A percentile compares a stretch with the other conserved stretches of the same genome.
phyloP scores from a whole-genome alignment of 1,140 invertebrate species.

The Ephestia elutella region DNA sequence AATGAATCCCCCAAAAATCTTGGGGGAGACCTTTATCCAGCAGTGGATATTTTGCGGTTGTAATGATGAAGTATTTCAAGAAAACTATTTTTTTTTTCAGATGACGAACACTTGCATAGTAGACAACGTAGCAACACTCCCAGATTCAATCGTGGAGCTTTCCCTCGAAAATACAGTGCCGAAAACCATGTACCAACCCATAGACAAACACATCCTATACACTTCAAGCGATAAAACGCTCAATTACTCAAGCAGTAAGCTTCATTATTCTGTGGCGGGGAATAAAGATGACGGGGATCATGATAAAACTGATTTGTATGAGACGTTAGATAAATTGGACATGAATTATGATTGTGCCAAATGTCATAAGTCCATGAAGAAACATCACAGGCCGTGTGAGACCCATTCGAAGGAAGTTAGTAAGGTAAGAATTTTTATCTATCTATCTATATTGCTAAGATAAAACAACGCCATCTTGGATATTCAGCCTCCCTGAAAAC shows the following conservation, averaged over 20 bases:
- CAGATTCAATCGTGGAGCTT: conserved; percentile 68
- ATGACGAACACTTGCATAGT: conserved; percentile 68
- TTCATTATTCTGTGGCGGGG: conserved; percentile 53
- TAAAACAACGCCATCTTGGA: too few relatives aligned
- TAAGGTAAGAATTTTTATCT: conserved; percentile 45
- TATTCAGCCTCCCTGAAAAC: too few relatives aligned
- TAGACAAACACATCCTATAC: conserved; percentile 62
- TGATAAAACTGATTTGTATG: conserved; percentile 46
- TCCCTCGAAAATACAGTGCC: conserved; percentile 66
- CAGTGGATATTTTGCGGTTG: too few relatives aligned
- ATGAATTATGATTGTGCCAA: conserved; percentile 67
- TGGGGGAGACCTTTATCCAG: too few relatives aligned
- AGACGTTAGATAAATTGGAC: conserved; percentile 46
- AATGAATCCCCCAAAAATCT: too few relatives aligned
- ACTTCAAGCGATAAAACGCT: conserved; percentile 52
- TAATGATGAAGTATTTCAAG: too few relatives aligned
- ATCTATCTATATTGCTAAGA: too few relatives aligned
- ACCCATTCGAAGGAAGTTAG: conserved; percentile 76
- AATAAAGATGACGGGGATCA: conserved; percentile 34
- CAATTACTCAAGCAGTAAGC: conserved; percentile 43
- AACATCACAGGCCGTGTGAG: conserved; percentile 78
- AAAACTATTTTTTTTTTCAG: conserved; percentile 37
- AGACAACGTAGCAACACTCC: conserved; percentile 60
- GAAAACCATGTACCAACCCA: conserved; percentile 63
- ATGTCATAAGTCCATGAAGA: conserved; percentile 79